These are phyloP conservation scores for Meta bourneti DNA, from an alignment of 2,888 invertebrate genomes.

Conservation along the genomic window DNA sequence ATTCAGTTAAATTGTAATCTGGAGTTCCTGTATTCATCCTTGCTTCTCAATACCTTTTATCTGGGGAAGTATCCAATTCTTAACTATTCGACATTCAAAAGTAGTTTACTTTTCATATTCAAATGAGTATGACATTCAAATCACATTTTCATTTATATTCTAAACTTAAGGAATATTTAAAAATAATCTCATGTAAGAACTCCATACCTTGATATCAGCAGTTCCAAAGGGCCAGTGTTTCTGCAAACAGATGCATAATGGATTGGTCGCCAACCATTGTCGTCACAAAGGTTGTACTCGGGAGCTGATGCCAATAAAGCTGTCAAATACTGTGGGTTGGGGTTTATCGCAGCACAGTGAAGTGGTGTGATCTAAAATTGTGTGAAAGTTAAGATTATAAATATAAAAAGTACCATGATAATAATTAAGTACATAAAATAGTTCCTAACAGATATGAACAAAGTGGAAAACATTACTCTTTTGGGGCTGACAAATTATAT, in stretches of 20 bases:
- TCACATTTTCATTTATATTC: no score
- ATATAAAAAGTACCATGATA: neutral
- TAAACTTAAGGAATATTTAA: no score
- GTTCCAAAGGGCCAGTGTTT: conserved; percentile 82
- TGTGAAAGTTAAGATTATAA: neutral
- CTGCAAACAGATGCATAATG: conserved; percentile 83
- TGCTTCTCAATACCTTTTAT: no score
- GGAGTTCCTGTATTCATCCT: no score
- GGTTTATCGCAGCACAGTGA: conserved; percentile 83
- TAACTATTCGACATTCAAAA: no score
- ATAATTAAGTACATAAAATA: neutral
- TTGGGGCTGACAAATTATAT: no score
- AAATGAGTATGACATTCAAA: no score
- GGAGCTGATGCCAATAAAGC: conserved; percentile 81
- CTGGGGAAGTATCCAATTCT: no score
- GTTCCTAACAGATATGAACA: neutral
- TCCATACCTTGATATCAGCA: conserved; percentile 73
- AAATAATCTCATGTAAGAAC: no score
- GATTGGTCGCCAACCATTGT: conserved; percentile 81
- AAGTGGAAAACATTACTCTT: neutral
- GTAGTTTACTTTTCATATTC: no score
- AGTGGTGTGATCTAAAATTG: conserved; percentile 82
- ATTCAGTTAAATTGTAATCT: no score
- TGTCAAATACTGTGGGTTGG: conserved; percentile 82
- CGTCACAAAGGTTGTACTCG: conserved; percentile 82